phyloP scores from a whole-genome alignment of 2,797 vertebrate genomes.

The Odontamblyopus lacepedii region DNA sequence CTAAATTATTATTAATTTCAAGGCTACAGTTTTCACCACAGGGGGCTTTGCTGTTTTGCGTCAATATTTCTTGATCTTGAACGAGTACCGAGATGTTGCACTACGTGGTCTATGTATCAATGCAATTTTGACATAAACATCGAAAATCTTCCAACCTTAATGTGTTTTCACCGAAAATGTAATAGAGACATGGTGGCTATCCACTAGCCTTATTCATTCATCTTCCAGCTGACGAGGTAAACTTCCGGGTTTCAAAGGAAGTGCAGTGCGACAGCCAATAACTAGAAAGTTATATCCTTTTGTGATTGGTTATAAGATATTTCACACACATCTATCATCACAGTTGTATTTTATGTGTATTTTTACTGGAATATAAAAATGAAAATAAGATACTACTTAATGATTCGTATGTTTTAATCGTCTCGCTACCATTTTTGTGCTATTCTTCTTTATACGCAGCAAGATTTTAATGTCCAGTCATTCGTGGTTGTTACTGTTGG shows the following conservation, averaged over 20 bases:
- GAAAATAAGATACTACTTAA: too few species aligned
- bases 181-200: background rate
- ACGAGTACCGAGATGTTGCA: background rate
- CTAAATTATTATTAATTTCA: too few species aligned
- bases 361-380: too few species aligned
- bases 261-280: conserved; percentile 40
- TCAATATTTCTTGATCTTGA: background rate
- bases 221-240: conserved; percentile 8
- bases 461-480: too few species aligned
- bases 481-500: background rate
- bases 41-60: background rate
- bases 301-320: too few species aligned
- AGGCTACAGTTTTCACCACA: background rate
- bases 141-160: conserved; percentile 34
- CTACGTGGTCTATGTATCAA: background rate
- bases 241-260: conserved; percentile 30
- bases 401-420: too few species aligned
- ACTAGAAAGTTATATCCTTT: background rate
- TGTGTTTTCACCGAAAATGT: too few species aligned
- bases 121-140: background rate
- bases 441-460: background rate
- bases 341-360: too few species aligned
- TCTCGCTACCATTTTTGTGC: background rate
- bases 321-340: too few species aligned
- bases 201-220: background rate